Base-by-base conservation (phyloP, 2,888 invertebrate genomes). In the Drosophila diplacantha region DNA sequence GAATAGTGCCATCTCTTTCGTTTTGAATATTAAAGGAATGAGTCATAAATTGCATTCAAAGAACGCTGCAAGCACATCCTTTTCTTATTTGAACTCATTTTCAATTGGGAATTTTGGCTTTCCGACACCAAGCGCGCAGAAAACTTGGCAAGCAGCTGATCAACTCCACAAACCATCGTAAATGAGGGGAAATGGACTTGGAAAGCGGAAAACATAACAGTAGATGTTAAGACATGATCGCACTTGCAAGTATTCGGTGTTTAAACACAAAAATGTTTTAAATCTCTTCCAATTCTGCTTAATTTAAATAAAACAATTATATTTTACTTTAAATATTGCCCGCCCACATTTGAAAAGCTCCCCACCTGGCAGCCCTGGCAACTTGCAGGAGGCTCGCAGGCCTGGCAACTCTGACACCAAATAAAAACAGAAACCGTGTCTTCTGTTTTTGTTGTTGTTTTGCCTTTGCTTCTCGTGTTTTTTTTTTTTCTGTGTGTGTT, bases 401-500 rank as follows among this genome's bases (percentile, higher is more conserved):
- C 14, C 8, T 44, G 44, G 44, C 44, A 44, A 44, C 44, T 9
- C 44, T 44, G 29, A 3, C 29, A 2, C 18, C 12, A 18, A 29
- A 44, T 29, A 44, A 44, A 29, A 44, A 29, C 44, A 44, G 9
- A 44, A 44, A 18, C 29, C 24, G 41, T 20, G 20, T 43, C 11
- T 16, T 12, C 1, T 31, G 44, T 20, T 31, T 46, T 46, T 31
- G 31, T 16, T 46, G 29, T 34, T 34, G 24, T 52, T 60, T 62
- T 41, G 38, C 38, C 11, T 9, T n/a, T 26, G 20, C n/a, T 20
- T 22, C 26, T 31, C 12, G 12, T 31, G 22, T 41, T 59, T 24
- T 46, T 9, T 32, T 14, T 35, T 54, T 31, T 43, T 14, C 54
- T 59, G 38, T 76, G 32, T 69, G 47, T 46, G 31, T 46, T 46